Conservation (phyloP, 1,140 invertebrate species). For the Scaptodrosophila lebanonensis region DNA sequence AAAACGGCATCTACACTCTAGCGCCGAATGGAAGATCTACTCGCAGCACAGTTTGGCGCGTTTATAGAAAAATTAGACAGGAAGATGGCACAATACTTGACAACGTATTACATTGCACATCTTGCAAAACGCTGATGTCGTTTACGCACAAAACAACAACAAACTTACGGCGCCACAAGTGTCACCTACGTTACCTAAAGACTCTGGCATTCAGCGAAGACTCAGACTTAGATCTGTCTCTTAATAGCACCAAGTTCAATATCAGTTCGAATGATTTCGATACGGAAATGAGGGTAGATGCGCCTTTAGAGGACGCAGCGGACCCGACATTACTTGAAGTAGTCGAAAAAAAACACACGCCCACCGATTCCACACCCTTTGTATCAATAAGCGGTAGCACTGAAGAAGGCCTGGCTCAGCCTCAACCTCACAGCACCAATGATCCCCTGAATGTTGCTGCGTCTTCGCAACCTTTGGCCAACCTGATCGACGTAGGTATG, state of each 20-base stretch:
- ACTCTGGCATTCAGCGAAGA: constrained; percentile 16
- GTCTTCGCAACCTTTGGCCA: constrained; percentile 9
- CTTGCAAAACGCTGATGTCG: constrained; percentile 51
- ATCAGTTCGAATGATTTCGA: constrained; percentile 27
- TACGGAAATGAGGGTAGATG: constrained; percentile 21
- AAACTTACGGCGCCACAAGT: constrained; percentile 49
- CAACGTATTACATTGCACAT: constrained; percentile 43
- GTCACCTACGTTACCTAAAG: constrained; percentile 51
- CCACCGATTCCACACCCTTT: constrained; percentile 28
- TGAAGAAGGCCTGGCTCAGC: background rate
- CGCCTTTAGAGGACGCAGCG: constrained; percentile 11
- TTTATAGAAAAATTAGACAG: constrained; percentile 50
- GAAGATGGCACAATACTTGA: constrained; percentile 52
- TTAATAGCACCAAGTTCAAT: constrained; percentile 12
- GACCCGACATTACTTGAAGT: constrained; percentile 23
- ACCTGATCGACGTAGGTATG: constrained; percentile 20
- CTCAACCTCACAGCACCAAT: background rate
- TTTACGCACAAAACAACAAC: constrained; percentile 56
- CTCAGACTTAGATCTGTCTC: background rate
- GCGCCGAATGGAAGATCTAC: constrained; percentile 43
- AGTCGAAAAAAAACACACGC: constrained; percentile 34
- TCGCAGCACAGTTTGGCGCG: constrained; percentile 54
- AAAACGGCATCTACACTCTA: constrained; percentile 46
- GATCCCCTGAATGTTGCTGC: constrained; percentile 2
- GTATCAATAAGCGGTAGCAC: constrained; percentile 7